Conservation (phyloP, 2,797 vertebrate species). For the Clangula hyemalis region DNA sequence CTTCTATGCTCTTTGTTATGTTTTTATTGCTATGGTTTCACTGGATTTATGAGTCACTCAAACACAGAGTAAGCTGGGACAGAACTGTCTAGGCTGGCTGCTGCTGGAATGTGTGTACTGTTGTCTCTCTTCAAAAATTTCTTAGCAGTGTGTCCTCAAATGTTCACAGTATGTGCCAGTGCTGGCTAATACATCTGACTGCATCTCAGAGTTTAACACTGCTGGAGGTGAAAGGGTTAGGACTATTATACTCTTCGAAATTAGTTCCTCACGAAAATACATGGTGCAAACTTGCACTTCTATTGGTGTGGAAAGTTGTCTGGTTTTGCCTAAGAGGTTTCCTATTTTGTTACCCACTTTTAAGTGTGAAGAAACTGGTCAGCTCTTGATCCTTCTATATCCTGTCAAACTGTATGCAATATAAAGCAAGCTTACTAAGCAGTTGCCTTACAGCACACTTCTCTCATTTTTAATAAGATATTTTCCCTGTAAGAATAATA, state of each 20-base stretch:
- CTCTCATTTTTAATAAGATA: neutral
- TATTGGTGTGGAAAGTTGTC: neutral
- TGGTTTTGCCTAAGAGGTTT: neutral
- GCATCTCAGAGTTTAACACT: neutral
- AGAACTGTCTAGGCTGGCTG: neutral
- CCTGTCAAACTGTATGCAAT: neutral
- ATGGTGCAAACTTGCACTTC: neutral
- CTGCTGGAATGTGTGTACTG: neutral
- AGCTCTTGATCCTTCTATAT: neutral
- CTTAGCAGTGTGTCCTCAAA: neutral
- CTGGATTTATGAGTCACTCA: neutral
- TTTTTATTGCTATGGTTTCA: neutral
- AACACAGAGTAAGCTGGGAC: neutral
- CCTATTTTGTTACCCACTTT: neutral
- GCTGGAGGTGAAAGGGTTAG: neutral
- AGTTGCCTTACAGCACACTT: neutral
- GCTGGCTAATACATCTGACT: neutral
- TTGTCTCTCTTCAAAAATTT: accelerated
- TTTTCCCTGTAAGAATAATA: neutral
- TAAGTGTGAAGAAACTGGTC: neutral
- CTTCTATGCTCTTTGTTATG: neutral
- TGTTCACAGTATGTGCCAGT: neutral
- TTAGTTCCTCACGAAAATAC: neutral
- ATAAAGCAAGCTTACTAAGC: neutral
- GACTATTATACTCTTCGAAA: neutral